Conservation (phyloP, 2,113 vertebrate genomes). For the Tamias sibiricus region DNA sequence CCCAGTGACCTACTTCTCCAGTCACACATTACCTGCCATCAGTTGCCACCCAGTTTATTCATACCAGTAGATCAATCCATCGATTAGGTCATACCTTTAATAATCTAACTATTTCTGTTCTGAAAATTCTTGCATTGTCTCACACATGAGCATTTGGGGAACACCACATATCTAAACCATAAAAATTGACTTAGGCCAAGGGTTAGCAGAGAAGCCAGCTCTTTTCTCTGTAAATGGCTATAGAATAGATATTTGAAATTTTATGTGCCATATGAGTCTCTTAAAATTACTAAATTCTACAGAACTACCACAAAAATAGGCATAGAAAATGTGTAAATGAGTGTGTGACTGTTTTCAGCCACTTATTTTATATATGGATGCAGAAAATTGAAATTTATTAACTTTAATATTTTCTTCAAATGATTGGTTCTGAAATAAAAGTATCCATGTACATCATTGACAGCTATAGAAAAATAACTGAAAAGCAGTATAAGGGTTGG, state of each 20-base stretch:
- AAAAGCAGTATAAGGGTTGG: not conserved
- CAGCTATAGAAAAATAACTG: not conserved
- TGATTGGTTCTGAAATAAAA: not conserved
- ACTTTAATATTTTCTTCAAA: not conserved
- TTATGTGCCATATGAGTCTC: not conserved
- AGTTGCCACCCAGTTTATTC: no score
- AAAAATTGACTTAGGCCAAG: not conserved
- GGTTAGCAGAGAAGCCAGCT: not conserved
- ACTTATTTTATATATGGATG: not conserved
- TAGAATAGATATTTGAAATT: not conserved
- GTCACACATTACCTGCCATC: no score
- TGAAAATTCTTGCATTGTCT: no score
- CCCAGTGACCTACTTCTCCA: no score
- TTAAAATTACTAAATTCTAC: not conserved
- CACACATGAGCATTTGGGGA: no score
- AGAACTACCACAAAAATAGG: not conserved
- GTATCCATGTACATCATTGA: not conserved
- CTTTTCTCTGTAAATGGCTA: not conserved
- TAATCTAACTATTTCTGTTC: no score
- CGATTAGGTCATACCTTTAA: no score
- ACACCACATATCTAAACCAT: no score
- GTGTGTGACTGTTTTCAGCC: not conserved
- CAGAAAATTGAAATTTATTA: not conserved
- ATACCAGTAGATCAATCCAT: no score
- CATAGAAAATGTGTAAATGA: not conserved